Evolutionary conservation across 1,140 invertebrate genomes (phyloP).

Genomic region (Brachionus plicatilis): DNA sequence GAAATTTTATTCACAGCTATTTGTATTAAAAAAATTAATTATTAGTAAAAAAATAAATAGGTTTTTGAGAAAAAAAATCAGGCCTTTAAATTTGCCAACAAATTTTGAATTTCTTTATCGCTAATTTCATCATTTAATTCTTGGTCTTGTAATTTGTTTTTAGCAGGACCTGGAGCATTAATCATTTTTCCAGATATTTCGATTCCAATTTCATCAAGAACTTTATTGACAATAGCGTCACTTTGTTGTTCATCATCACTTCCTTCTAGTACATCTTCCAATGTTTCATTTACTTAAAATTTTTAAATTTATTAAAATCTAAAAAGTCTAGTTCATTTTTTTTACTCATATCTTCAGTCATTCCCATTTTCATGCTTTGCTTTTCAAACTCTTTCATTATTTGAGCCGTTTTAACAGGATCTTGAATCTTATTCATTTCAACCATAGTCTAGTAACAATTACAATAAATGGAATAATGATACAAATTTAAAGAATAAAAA

Average conservation of each 20-base stretch:
- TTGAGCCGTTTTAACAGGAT: slow-evolving; percentile 72
- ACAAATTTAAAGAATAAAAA: slow-evolving; percentile 40
- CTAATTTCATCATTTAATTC: neutral
- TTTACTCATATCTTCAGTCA: slow-evolving; percentile 89
- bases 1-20: too few species aligned
- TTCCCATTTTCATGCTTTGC: slow-evolving; percentile 78
- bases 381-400: slow-evolving; percentile 75
- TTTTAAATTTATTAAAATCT: neutral
- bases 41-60: neutral
- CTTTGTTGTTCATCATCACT: slow-evolving; percentile 83
- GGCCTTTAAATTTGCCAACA: slow-evolving; percentile 30
- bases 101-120: slow-evolving; percentile 26
- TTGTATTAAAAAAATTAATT: neutral
- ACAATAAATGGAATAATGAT: neutral
- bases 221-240: slow-evolving; percentile 75
- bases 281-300: slow-evolving; percentile 74
- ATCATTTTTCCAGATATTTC: slow-evolving; percentile 73
- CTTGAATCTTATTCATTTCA: slow-evolving; percentile 78
- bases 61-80: neutral
- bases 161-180: neutral
- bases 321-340: neutral
- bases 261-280: slow-evolving; percentile 80
- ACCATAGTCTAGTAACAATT: slow-evolving; percentile 65
- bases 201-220: slow-evolving; percentile 90
- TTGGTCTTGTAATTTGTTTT: neutral